phyloP scores from a whole-genome alignment of 2,888 invertebrate genomes.

The Apamea crenata region DNA sequence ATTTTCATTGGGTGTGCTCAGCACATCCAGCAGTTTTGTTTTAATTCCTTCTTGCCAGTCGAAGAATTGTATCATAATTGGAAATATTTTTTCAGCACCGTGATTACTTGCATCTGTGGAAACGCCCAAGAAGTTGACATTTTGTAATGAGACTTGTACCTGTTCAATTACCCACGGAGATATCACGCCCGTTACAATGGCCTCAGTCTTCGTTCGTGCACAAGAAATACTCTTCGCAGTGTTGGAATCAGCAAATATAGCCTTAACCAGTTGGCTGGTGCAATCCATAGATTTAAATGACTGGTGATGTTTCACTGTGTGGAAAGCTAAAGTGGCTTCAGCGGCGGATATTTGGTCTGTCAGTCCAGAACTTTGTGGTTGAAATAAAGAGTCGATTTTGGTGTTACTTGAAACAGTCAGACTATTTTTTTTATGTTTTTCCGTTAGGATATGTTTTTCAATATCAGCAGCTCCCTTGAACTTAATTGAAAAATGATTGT shows the following conservation, averaged over 20 bases:
- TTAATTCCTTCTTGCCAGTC: constrained; percentile 27
- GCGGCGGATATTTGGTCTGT: constrained; percentile 44
- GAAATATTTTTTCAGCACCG: constrained; percentile 64
- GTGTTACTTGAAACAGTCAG: constrained; percentile 25
- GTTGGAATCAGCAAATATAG: too few species aligned
- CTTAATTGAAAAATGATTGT: constrained; percentile 10
- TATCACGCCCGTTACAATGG: constrained; percentile 58
- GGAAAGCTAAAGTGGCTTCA: constrained; percentile 57
- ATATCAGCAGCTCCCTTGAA: constrained; percentile 31
- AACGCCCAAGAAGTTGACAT: constrained; percentile 59
- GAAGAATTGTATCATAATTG: constrained; percentile 68
- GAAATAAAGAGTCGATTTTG: constrained; percentile 47
- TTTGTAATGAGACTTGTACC: constrained; percentile 44
- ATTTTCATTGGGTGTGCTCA: background rate
- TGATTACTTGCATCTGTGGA: constrained; percentile 68
- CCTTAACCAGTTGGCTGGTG: constrained; percentile 11
- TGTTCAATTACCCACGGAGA: constrained; percentile 50
- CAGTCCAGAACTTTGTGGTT: constrained; percentile 33
- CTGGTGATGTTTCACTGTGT: constrained; percentile 63
- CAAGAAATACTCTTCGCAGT: constrained; percentile 5
- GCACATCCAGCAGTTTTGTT: too few species aligned
- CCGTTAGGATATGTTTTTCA: constrained; percentile 39
- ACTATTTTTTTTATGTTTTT: constrained; percentile 26
- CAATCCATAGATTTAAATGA: constrained; percentile 49
- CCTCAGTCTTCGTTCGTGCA: constrained; percentile 54